Conservation (phyloP, 2,888 invertebrate species). For the Myopa tessellatipennis region DNA sequence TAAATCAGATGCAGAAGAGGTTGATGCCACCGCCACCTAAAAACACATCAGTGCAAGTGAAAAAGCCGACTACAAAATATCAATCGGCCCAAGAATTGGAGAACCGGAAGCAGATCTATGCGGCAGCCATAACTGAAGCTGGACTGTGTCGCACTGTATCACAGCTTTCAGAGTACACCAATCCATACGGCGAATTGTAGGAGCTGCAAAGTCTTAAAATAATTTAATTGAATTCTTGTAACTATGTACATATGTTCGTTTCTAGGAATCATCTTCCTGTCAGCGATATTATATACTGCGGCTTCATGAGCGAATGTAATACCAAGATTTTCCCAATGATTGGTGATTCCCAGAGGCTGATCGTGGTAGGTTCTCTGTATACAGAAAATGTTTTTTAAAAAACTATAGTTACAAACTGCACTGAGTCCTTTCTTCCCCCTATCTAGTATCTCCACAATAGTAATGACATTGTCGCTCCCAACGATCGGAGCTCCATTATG, state of each 20-base stretch:
- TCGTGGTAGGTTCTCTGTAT: constrained; percentile 37
- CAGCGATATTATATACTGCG: constrained; percentile 46
- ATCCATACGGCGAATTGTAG: constrained; percentile 56
- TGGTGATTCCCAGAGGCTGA: constrained; percentile 29
- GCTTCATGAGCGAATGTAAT: constrained; percentile 54
- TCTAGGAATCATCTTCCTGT: constrained; percentile 47
- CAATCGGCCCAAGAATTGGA: constrained; percentile 18
- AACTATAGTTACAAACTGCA: too few species aligned
- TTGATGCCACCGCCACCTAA: constrained; percentile 16
- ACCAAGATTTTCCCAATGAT: constrained; percentile 48
- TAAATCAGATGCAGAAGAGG: constrained; percentile 18
- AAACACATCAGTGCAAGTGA: background rate
- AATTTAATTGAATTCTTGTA: background rate
- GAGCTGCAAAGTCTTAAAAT: constrained; percentile 20
- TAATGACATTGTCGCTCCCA: constrained; percentile 55
- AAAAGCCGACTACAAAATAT: background rate
- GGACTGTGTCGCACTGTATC: constrained; percentile 62
- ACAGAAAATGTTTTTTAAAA: too few species aligned
- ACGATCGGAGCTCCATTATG: constrained; percentile 51
- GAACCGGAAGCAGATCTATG: constrained; percentile 44
- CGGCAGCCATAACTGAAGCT: constrained; percentile 60
- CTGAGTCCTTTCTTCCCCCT: background rate
- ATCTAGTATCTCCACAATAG: constrained; percentile 60
- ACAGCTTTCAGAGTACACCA: constrained; percentile 54
- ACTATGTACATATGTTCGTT: background rate